Evolutionary conservation across 2,113 vertebrate species (phyloP).

Genomic region (Odocoileus virginianus): DNA sequence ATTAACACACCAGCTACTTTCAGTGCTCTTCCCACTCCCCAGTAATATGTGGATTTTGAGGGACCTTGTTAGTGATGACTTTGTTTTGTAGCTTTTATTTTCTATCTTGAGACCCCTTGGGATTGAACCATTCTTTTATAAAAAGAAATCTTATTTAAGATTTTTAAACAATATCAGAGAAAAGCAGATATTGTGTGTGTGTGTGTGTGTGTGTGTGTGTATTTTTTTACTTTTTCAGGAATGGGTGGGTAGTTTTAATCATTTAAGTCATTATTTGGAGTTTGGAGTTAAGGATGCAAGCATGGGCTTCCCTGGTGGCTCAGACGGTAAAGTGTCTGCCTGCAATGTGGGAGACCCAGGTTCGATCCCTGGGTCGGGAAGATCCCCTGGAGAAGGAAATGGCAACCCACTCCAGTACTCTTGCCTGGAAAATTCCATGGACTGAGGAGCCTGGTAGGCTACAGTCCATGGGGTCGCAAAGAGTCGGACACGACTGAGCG

Average conservation of each 20-base stretch:
- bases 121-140: background rate
- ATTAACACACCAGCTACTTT: background rate
- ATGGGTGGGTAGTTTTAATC: background rate
- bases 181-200: background rate
- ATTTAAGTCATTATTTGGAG: background rate
- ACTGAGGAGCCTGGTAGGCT: too few relatives aligned
- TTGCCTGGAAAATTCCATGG: too few relatives aligned
- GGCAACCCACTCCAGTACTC: too few relatives aligned
- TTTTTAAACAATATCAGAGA: background rate
- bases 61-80: background rate
- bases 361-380: too few relatives aligned
- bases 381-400: too few relatives aligned
- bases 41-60: background rate
- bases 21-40: background rate
- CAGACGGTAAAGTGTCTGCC: too few relatives aligned
- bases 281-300: background rate
- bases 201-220: background rate
- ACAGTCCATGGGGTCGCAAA: too few relatives aligned
- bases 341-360: too few relatives aligned
- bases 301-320: background rate
- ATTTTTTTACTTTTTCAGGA: background rate
- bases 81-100: slow-evolving; percentile 4
- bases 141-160: background rate
- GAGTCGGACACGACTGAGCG: too few relatives aligned
- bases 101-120: background rate